Evolutionary conservation across 2,888 invertebrate species (phyloP).

Genomic region (Leptarthrus brevirostris): DNA sequence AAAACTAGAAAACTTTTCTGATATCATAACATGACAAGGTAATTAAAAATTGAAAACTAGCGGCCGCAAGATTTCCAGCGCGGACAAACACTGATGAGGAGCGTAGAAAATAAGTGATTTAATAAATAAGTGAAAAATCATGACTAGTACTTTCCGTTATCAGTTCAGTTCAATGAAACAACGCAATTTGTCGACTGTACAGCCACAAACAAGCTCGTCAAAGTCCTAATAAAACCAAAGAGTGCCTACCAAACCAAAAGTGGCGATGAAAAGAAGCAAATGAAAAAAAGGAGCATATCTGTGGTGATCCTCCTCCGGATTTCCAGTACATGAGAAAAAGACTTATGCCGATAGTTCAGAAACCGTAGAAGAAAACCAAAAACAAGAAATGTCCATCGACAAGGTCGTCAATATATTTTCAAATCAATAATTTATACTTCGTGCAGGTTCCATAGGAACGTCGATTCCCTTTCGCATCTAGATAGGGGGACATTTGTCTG

Average conservation of each 20-base stretch:
- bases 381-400: slow-evolving; percentile 47
- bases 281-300: background rate
- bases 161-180: slow-evolving; percentile 37
- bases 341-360: slow-evolving; percentile 28
- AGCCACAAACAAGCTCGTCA: too few species aligned
- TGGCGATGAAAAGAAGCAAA: slow-evolving; percentile 20
- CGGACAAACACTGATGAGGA: too few species aligned
- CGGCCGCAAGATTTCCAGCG: too few species aligned
- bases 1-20: slow-evolving; percentile 41
- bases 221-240: background rate
- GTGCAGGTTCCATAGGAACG: background rate
- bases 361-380: slow-evolving; percentile 13
- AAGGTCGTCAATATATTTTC: slow-evolving; percentile 49
- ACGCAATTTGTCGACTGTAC: slow-evolving; percentile 46
- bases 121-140: slow-evolving; percentile 17
- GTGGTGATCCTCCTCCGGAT: slow-evolving; percentile 38
- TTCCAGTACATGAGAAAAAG: slow-evolving; percentile 4
- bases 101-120: background rate
- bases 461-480: background rate
- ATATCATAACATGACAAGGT: slow-evolving; percentile 40
- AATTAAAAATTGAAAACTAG: slow-evolving; percentile 39
- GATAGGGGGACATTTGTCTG: slow-evolving; percentile 11
- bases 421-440: slow-evolving; percentile 47
- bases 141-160: slow-evolving; percentile 34
- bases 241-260: background rate